Base-by-base conservation (phyloP, 2,113 vertebrate genomes). In the Ophiodon elongatus region DNA sequence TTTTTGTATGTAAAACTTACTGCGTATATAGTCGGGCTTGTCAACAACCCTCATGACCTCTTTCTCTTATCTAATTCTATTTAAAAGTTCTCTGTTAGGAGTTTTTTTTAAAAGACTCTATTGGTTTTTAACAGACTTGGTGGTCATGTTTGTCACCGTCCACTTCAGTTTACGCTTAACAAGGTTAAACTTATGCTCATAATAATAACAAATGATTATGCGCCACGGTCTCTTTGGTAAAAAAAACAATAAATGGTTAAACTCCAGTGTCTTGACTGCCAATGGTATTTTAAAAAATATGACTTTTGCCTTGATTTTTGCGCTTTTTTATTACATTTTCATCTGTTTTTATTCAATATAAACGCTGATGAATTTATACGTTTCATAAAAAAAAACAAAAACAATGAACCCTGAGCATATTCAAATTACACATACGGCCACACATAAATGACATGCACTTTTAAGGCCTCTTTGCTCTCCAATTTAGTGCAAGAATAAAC, bases 401-500 rank as follows among this genome's bases (percentile, higher is more conserved):
- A 66, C 71, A 80, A 85, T 86, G 56, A 85, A 33, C 57, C 41
- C n/a, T 70, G 52, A 78, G 76, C 54, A 67, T 82, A 80, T 88
- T 85, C 62, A 81, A 80, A 90, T 81, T 33, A 45, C 50, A 56
- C 76, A 76, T 1, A 41, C 65, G 50, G 47, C 47, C 33, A 14
- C 84, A 75, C 74, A 63, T 84, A 71, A 83, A 41, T 1, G 0
- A 7, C 73, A 1, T 74, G 73, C 84, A 89, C 88, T 89, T 83
- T 86, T 88, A 89, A 91, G 88, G 90, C 87, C 91, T 84, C 91
- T 90, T 86, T 23, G 29, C 87, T 76, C 72, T 76, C 72, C 86
- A 89, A 85, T 92, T 94, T 93, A 86, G 79, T 2, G 56, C 66
- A 87, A 90, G 91, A 88, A 87, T 86, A 91, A 91, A 92, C 91